Evolutionary conservation across 2,113 vertebrate genomes (phyloP).

Genomic region (Ellobius talpinus): DNA sequence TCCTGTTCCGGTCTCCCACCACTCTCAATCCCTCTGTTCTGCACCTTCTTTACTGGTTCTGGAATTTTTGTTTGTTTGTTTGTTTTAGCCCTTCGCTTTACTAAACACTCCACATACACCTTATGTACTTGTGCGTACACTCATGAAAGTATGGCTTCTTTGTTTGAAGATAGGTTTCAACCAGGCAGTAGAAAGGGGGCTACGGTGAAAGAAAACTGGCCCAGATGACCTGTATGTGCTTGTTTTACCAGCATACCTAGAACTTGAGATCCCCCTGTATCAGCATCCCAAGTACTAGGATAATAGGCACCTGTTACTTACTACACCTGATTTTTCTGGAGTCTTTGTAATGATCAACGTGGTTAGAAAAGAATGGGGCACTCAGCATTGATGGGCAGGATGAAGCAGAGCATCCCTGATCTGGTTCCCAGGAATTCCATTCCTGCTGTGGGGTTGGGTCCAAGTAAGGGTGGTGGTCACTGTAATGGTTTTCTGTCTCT

Average conservation of each 20-base stretch:
- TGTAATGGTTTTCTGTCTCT: too few relatives aligned
- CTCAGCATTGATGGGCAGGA: too few relatives aligned
- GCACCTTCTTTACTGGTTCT: neutral
- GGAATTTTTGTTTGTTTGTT: neutral
- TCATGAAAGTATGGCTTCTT: too few relatives aligned
- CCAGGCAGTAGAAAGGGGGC: too few relatives aligned
- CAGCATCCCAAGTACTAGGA: too few relatives aligned
- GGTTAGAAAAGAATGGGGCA: neutral
- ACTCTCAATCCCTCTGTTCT: too few relatives aligned
- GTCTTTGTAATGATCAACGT: neutral
- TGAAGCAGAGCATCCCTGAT: neutral
- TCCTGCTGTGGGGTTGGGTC: too few relatives aligned
- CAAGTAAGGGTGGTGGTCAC: too few relatives aligned
- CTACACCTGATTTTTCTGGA: neutral
- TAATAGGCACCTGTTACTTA: neutral
- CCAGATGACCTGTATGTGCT: too few relatives aligned
- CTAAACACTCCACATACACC: neutral
- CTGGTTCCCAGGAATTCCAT: neutral
- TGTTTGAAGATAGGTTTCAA: neutral
- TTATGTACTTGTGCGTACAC: neutral
- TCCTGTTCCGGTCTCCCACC: neutral
- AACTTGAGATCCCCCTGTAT: neutral
- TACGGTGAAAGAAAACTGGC: neutral
- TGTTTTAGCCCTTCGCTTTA: neutral
- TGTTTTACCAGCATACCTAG: neutral